Evolutionary conservation across 2,797 vertebrate species (phyloP), one percentile per base, ranked within the genome.

Genomic region (Rallus crepitans): DNA sequence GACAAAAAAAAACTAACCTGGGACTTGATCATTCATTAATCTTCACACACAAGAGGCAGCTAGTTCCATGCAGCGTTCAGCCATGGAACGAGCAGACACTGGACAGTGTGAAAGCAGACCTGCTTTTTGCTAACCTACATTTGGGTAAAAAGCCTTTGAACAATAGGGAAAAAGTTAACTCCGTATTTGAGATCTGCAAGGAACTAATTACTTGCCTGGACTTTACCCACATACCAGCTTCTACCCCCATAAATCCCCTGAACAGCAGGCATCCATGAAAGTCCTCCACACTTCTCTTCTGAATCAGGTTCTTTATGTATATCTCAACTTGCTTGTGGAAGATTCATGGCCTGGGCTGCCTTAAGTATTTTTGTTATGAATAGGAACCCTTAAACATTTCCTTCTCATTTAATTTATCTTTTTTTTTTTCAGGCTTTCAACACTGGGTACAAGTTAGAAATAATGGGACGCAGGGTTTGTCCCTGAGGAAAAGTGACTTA

Each of bases 321-420:
- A 52, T 61, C 75, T 90, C 83, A 15, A 9, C 45, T 76, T n/a
- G 69, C 65, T 69, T 19, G 52, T 6, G 88, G 90, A 96, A 97
- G 97, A 96, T 92, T 96, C 97, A 94, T 86, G 90, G 97, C 90
- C 72, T 5, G 6, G 28, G 93, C 89, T 80, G 90, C 95, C 94
- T 92, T 88, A 84, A 78, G 93, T 94, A 87, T 95, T 96, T 86
- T 96, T 94, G 85, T 96, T 97, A 96, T 96, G 97, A 97, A 97
- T 93, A 96, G 96, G 92, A 96, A 94, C 91, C 94, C 96, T 97
- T 95, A 95, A 97, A 95, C 90, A 50, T 94, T 97, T 96, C 96
- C 94, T 95, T 97, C 96, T 93, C 96, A 95, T 97, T 96, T 96
- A 96, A 97, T 98, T 91, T 82, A 94, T 97, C 96, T 39, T 68